These are phyloP conservation scores for Nemapogon koenigi DNA, from an alignment of 2,888 invertebrate species.

Conservation along the genomic window DNA sequence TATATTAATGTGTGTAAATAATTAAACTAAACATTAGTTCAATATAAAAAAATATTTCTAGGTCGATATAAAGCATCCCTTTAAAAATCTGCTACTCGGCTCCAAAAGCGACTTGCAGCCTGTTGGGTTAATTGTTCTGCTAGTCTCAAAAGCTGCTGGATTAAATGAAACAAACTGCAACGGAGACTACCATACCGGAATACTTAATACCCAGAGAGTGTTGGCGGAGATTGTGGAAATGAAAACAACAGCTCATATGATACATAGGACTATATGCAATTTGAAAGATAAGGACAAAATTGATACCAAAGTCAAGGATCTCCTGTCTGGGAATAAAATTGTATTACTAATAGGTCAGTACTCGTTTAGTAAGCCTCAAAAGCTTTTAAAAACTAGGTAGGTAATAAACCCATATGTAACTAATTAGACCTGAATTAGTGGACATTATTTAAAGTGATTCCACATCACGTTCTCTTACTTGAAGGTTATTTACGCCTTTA, in stretches of 20 bases:
- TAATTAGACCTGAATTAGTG: too few species aligned
- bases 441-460: too few species aligned
- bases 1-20: too few species aligned
- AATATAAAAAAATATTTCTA: too few species aligned
- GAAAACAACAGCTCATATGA: slow-evolving; percentile 52
- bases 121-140: slow-evolving; percentile 41
- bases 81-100: slow-evolving; percentile 48
- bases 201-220: slow-evolving; percentile 53
- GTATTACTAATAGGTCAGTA: slow-evolving; percentile 42
- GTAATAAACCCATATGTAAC: too few species aligned
- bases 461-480: too few species aligned
- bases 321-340: slow-evolving; percentile 51
- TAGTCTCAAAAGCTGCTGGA: slow-evolving; percentile 49
- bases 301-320: slow-evolving; percentile 38
- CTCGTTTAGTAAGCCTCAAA: too few species aligned
- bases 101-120: slow-evolving; percentile 54
- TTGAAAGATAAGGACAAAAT: slow-evolving; percentile 36
- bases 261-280: slow-evolving; percentile 51
- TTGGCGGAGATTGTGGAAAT: slow-evolving; percentile 57
- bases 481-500: too few species aligned
- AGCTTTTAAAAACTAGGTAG: too few species aligned
- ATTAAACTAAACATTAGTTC: too few species aligned
- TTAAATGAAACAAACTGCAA: slow-evolving; percentile 21
- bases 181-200: slow-evolving; percentile 24
- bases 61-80: slow-evolving; percentile 52